Percentiles rank a stretch among this genome's conserved stretches.
phyloP scores from a whole-genome alignment of 2,113 vertebrate species.

The Microcebus jonahi region DNA sequence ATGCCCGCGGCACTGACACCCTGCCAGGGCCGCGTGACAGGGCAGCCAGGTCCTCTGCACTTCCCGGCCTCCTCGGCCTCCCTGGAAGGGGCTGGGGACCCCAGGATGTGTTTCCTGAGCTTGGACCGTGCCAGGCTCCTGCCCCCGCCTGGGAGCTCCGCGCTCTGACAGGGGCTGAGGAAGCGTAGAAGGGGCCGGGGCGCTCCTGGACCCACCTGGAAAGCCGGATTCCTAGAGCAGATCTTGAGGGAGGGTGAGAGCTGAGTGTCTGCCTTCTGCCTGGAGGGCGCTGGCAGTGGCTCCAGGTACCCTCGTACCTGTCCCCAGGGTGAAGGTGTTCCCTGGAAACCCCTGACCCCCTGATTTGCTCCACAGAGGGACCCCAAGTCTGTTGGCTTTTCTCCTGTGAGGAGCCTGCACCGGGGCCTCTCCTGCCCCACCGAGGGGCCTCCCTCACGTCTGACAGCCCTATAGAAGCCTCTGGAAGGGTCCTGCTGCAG shows the following conservation, averaged over 20 bases:
- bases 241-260: background rate
- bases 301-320: too few relatives aligned
- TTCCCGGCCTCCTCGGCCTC: rapidly evolving
- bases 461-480: background rate
- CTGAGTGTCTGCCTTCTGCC: background rate
- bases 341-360: background rate
- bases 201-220: background rate
- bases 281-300: background rate
- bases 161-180: background rate
- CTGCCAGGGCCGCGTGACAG: background rate
- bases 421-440: rapidly evolving
- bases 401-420: background rate
- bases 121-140: background rate
- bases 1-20: rapidly evolving
- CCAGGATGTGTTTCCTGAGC: background rate
- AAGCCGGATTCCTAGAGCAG: background rate
- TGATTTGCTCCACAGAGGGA: background rate
- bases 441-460: rapidly evolving
- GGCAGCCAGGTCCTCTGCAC: too few relatives aligned
- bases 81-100: background rate
- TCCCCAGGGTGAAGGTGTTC: background rate
- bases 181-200: background rate
- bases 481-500: background rate
- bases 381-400: background rate
- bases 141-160: background rate